Base-by-base conservation (phyloP, 1,140 invertebrate species). In the Heliconius melpomene region DNA sequence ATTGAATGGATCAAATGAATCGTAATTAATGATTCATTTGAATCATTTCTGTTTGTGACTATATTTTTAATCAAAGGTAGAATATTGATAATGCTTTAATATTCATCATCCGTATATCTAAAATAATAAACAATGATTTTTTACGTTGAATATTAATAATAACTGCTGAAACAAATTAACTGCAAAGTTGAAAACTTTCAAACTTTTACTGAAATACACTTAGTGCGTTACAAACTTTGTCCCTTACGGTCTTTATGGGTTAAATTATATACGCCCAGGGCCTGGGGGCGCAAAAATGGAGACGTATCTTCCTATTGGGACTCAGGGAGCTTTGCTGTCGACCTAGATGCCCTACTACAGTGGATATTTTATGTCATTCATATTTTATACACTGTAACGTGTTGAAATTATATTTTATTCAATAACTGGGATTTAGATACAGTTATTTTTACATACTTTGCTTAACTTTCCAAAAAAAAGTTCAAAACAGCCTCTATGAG, bases 251-350 rank as follows among this genome's bases (percentile, higher is more conserved):
- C 88, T 94, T 92, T 91, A 91, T 89, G 86, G 85, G 85, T 89
- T 90, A 92, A 94, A 94, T 92, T 94, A 94, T 93, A 89, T 91
- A 85, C 90, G 87, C 91, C 79, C 57, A 81, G 90, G 89, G 89
- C 91, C 79, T 52, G 82, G 90, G 89, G 89, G 83, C 81, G 82
- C 84, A 90, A 88, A 91, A 91, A 94, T 93, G 87, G 92, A 92
- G 90, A 94, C 89, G 86, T 88, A 94, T 89, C 84, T 87, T 83
- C 88, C 91, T 88, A 88, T 86, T 82, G 92, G 91, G 92, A 91
- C 84, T 83, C 50, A 40, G 75, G 74, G 87, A 90, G 87, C 88
- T 89, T 91, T 87, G 88, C 89, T 81, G 83, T 82, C 84, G 85
- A 88, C 88, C 89, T 86, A 86, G 83, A 88, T 78, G 75, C 79